Evolutionary conservation across 2,113 vertebrate genomes (phyloP).

Genomic region (Thomomys bottae): DNA sequence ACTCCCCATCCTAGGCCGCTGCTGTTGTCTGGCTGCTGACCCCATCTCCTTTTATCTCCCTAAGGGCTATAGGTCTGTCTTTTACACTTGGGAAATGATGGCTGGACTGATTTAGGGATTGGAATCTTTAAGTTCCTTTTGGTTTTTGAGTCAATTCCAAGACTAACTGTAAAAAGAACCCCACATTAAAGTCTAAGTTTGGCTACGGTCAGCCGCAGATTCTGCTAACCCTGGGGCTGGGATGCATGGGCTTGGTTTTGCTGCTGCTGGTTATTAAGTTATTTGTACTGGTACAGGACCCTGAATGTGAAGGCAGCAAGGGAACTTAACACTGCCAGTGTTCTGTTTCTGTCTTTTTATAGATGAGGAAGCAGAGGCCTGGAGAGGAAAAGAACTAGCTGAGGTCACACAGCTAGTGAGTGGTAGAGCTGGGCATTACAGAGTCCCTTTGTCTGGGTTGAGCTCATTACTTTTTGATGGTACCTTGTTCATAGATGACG

Average conservation of each 20-base stretch:
- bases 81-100: constrained; percentile 45
- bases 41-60: background rate
- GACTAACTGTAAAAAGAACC: constrained; percentile 73
- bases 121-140: constrained; percentile 57
- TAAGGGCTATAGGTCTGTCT: constrained; percentile 26
- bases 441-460: background rate
- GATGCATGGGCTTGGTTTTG: background rate
- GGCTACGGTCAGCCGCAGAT: constrained; percentile 64
- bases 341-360: constrained; percentile 52
- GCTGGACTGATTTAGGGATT: constrained; percentile 14
- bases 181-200: constrained; percentile 73
- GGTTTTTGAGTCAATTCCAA: constrained; percentile 72
- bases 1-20: too few species aligned
- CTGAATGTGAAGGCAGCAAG: constrained; percentile 27
- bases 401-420: background rate
- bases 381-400: background rate
- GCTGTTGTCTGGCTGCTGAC: too few species aligned
- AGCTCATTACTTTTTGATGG: background rate
- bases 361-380: constrained; percentile 31
- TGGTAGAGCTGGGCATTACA: background rate
- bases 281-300: constrained; percentile 58
- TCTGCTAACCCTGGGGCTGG: constrained; percentile 51
- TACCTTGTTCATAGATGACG: background rate
- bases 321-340: background rate
- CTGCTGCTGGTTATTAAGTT: constrained; percentile 59